Percentiles rank a stretch among this genome's conserved stretches.
Conservation (phyloP, 2,888 invertebrate species). For the Dicycla oo region DNA sequence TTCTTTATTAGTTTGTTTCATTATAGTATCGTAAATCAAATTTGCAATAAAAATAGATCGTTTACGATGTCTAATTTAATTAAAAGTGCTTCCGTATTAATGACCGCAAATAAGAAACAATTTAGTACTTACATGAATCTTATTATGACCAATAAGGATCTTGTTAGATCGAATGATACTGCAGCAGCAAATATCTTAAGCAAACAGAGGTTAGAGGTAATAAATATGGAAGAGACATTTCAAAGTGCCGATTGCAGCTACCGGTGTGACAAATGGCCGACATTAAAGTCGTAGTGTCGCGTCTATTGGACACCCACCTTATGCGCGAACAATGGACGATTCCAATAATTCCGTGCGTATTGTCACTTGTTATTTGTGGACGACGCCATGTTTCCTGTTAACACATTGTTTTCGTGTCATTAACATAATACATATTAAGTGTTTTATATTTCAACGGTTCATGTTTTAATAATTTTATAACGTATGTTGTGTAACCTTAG, state of each 20-base stretch:
- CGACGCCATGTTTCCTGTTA: conserved; percentile 57
- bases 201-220: conserved; percentile 37
- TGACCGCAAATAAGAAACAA: conserved; percentile 20
- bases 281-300: conserved; percentile 44
- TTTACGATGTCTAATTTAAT: conserved; percentile 14
- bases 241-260: conserved; percentile 42
- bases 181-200: conserved; percentile 24
- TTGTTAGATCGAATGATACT: conserved; percentile 31
- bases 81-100: conserved; percentile 31
- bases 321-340: conserved; percentile 61
- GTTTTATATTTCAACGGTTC: conserved; percentile 39
- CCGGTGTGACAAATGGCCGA: conserved; percentile 47
- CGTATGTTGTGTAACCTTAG: conserved; percentile 14
- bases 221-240: conserved; percentile 44
- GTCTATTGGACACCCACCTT: conserved; percentile 45
- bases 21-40: not conserved
- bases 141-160: conserved; percentile 30
- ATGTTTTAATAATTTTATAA: conserved; percentile 38
- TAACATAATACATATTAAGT: conserved; percentile 57
- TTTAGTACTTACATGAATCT: conserved; percentile 24
- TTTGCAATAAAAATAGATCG: not conserved
- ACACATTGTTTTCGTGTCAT: conserved; percentile 60
- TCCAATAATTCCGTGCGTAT: conserved; percentile 51
- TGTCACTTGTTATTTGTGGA: conserved; percentile 60
- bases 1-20: not conserved